phyloP scores from a whole-genome alignment of 2,113 vertebrate genomes.

The Parus major region DNA sequence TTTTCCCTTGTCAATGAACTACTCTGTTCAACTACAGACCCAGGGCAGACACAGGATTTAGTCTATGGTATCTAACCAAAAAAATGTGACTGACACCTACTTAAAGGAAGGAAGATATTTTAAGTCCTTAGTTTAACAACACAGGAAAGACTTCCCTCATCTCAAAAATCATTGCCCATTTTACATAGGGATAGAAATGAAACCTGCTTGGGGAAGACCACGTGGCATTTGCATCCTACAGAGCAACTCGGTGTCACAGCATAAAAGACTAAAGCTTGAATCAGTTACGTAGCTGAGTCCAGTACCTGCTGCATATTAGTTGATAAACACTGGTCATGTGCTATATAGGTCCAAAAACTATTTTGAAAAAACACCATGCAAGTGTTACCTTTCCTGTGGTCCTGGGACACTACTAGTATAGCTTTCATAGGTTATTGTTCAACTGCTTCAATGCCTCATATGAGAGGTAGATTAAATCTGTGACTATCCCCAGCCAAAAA shows the following conservation, averaged over 20 bases:
- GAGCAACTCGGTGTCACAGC: background rate
- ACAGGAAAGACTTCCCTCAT: background rate
- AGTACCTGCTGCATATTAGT: background rate
- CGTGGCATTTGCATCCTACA: background rate
- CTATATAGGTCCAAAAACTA: background rate
- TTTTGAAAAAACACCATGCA: background rate
- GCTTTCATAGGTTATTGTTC: background rate
- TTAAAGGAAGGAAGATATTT: background rate
- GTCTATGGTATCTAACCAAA: background rate
- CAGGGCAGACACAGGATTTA: background rate
- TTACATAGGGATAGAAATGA: background rate
- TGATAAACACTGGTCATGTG: background rate
- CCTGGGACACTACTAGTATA: background rate
- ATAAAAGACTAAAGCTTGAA: background rate
- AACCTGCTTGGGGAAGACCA: background rate
- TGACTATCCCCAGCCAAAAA: background rate
- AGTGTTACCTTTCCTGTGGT: background rate
- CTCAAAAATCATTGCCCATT: background rate
- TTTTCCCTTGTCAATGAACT: background rate
- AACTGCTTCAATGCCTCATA: background rate
- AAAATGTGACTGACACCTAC: background rate
- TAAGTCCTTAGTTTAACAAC: background rate
- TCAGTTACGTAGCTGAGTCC: background rate
- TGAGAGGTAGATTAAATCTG: background rate
- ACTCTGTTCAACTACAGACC: background rate